Evolutionary conservation across 2,797 vertebrate genomes (phyloP).

Genomic region (Sandelia bainsii): DNA sequence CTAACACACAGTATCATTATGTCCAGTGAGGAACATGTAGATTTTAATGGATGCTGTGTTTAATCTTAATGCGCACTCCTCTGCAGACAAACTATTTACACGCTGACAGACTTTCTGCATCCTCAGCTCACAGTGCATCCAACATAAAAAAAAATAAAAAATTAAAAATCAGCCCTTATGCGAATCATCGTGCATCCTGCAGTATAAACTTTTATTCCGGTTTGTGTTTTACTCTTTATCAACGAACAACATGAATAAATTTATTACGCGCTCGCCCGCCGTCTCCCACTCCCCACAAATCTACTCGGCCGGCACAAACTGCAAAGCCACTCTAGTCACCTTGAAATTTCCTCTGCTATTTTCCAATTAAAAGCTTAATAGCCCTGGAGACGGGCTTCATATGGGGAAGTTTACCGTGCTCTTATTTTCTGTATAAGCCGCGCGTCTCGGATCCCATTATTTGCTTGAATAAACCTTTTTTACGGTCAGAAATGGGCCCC

Average conservation of each 20-base stretch:
- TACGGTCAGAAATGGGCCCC: constrained; percentile 89
- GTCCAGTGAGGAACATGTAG: no score
- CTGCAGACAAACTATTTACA: no score
- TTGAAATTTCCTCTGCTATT: constrained; percentile 96
- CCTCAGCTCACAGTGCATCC: constrained; percentile 11
- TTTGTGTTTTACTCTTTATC: constrained; percentile 76
- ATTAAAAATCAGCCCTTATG: neutral
- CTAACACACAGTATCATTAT: neutral
- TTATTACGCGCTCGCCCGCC: constrained; percentile 67
- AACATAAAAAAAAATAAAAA: neutral
- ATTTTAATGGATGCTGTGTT: no score
- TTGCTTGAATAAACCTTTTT: constrained; percentile 99
- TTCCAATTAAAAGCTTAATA: constrained; percentile 99
- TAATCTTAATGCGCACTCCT: no score
- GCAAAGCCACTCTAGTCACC: constrained; percentile 92
- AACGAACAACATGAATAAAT: constrained; percentile 82
- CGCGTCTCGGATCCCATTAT: constrained; percentile 95
- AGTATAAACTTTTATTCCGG: constrained; percentile 75
- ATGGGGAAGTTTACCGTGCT: constrained; percentile 92
- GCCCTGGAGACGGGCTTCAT: constrained; percentile 96
- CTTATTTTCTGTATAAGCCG: constrained; percentile 87
- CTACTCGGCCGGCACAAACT: constrained; percentile 87
- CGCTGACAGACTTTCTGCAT: neutral
- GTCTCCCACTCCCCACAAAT: constrained; percentile 82
- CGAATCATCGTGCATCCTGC: constrained; percentile 45